Conservation (phyloP, 2,797 vertebrate genomes). For the Petrocephalus sullivani region DNA sequence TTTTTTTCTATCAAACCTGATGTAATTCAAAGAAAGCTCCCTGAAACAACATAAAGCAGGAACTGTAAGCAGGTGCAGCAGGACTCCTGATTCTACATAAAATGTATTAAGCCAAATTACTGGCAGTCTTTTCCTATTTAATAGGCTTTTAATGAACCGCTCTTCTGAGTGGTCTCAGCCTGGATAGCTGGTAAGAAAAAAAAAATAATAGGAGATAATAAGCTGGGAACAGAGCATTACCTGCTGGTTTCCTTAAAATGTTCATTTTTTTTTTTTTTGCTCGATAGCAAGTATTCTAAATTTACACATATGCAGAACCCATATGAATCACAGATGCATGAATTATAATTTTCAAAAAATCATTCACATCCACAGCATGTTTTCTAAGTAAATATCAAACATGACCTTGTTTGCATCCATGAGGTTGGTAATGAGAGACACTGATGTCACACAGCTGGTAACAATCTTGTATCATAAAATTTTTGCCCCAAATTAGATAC, state of each 20-base stretch:
- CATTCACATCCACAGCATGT: background rate
- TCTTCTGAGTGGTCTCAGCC: background rate
- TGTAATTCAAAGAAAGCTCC: background rate
- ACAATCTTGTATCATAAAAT: background rate
- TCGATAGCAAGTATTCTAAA: background rate
- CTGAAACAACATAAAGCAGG: background rate
- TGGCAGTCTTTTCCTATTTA: background rate
- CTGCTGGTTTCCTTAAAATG: background rate
- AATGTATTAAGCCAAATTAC: background rate
- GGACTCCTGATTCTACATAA: background rate
- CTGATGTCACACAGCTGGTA: background rate
- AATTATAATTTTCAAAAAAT: background rate
- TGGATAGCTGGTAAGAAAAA: background rate
- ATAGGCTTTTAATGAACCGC: background rate
- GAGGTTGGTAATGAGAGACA: background rate
- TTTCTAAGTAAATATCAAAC: background rate
- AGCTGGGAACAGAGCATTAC: constrained; percentile 6
- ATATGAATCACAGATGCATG: background rate
- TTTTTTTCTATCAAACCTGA: background rate
- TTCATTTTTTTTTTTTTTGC: background rate
- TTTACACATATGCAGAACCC: background rate
- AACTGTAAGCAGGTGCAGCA: background rate
- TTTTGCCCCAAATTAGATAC: background rate
- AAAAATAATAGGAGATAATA: background rate
- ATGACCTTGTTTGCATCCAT: background rate